Evolutionary conservation across 2,113 vertebrate species (phyloP).

Genomic region (Ciconia boyciana): DNA sequence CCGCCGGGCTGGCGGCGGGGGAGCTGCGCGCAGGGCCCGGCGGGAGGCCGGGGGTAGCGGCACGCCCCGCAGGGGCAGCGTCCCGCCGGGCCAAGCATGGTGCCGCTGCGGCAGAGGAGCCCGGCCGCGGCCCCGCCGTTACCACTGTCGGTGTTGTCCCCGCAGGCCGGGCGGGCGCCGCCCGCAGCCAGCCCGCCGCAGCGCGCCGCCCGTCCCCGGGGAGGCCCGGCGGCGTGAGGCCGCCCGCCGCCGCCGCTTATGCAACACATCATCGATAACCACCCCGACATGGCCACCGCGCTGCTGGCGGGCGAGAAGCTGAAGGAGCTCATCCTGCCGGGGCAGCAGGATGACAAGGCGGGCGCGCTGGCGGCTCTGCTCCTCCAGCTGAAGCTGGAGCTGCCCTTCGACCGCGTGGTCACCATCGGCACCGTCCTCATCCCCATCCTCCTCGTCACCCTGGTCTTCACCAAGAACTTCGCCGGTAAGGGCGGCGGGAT

Average conservation of each 20-base stretch:
- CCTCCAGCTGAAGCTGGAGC: slow-evolving; percentile 94
- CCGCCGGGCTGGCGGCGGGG: background rate
- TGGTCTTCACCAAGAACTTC: slow-evolving; percentile 98
- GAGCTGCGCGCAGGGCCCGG: background rate
- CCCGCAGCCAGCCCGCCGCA: background rate
- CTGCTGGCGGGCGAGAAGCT: slow-evolving; percentile 97
- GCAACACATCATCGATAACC: slow-evolving; percentile 97
- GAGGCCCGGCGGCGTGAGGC: slow-evolving; percentile 39
- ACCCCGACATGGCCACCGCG: slow-evolving; percentile 98
- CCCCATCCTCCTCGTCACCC: slow-evolving; percentile 94
- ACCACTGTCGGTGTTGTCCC: background rate
- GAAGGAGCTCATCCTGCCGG: slow-evolving; percentile 95
- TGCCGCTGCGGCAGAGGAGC: background rate
- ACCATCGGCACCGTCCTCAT: slow-evolving; percentile 98
- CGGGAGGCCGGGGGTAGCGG: background rate
- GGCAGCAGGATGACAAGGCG: slow-evolving; percentile 92
- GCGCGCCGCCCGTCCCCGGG: background rate
- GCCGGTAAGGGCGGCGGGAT: slow-evolving; percentile 83
- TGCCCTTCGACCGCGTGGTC: slow-evolving; percentile 96
- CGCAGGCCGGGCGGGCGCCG: slow-evolving; percentile 13
- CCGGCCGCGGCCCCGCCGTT: background rate
- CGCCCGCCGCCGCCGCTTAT: slow-evolving; percentile 75
- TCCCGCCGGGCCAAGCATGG: background rate
- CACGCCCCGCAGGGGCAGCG: background rate
- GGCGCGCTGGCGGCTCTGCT: slow-evolving; percentile 89